phyloP scores from a whole-genome alignment of 2,113 vertebrate species.

The Carassius auratus region DNA sequence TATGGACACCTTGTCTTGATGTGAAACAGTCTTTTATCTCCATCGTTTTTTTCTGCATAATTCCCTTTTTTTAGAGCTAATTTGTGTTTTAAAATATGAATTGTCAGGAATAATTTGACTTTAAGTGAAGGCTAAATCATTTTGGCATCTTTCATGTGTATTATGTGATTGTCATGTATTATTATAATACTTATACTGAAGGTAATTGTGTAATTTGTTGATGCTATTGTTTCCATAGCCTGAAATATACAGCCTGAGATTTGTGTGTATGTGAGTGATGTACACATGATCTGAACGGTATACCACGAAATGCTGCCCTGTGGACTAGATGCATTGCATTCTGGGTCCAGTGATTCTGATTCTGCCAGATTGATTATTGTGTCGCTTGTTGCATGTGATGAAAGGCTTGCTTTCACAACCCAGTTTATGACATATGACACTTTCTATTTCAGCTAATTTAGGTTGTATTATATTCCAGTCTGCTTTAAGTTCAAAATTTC shows the following conservation, averaged over 20 bases:
- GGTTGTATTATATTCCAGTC: background rate
- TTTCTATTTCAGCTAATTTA: background rate
- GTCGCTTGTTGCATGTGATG: background rate
- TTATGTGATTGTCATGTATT: too few relatives aligned
- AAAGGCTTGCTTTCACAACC: background rate
- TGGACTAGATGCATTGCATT: background rate
- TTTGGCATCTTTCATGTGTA: background rate
- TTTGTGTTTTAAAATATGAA: background rate
- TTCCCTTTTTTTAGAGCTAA: background rate
- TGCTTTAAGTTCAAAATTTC: background rate
- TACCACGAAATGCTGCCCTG: background rate
- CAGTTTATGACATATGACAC: background rate
- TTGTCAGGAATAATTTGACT: background rate
- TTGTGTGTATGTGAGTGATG: background rate
- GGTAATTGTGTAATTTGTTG: background rate
- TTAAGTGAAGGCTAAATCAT: background rate
- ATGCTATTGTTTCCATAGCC: background rate
- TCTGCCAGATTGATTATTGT: background rate
- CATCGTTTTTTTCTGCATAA: conserved; percentile 3
- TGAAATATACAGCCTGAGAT: conserved; percentile 5
- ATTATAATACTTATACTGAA: background rate
- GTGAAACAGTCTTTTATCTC: conserved; percentile 35
- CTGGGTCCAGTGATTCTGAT: background rate
- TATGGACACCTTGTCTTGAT: conserved; percentile 9
- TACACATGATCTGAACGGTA: background rate